These are phyloP conservation scores for Hylaea fasciaria DNA, from an alignment of 2,888 invertebrate species.

Conservation along the genomic window DNA sequence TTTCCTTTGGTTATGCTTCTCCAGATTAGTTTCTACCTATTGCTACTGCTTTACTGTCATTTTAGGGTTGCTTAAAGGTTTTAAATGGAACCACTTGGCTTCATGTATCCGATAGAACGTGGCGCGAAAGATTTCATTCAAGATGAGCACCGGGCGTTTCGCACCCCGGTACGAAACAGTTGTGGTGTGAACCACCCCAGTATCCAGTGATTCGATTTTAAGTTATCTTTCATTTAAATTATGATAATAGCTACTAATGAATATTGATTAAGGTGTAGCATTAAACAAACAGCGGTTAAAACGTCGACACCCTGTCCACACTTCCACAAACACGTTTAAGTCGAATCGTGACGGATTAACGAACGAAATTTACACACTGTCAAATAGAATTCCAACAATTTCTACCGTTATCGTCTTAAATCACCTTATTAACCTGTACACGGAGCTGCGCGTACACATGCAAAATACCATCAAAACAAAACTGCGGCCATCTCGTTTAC, in stretches of 20 bases:
- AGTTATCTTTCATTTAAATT: too few species aligned
- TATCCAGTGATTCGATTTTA: too few species aligned
- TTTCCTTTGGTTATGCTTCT: constrained; percentile 15
- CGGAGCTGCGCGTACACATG: constrained; percentile 60
- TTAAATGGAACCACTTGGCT: too few species aligned
- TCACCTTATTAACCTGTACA: constrained; percentile 65
- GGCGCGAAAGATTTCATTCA: too few species aligned
- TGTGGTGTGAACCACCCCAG: too few species aligned
- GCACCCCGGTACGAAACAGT: too few species aligned
- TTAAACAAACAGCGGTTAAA: constrained; percentile 14
- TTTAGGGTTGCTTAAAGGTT: not conserved
- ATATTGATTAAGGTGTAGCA: not conserved
- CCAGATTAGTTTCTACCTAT: not conserved
- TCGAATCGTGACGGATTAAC: constrained; percentile 32
- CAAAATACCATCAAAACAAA: constrained; percentile 46
- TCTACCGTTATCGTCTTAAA: constrained; percentile 64
- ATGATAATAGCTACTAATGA: not conserved
- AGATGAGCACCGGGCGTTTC: too few species aligned
- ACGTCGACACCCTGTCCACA: constrained; percentile 8
- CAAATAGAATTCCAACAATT: constrained; percentile 48
- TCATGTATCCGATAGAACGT: too few species aligned
- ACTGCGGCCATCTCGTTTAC: constrained; percentile 45
- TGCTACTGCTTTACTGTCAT: not conserved
- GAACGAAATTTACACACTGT: constrained; percentile 46
- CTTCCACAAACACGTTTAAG: constrained; percentile 13